Base-by-base conservation (phyloP, 2,888 invertebrate genomes). In the Erebia palarica region DNA sequence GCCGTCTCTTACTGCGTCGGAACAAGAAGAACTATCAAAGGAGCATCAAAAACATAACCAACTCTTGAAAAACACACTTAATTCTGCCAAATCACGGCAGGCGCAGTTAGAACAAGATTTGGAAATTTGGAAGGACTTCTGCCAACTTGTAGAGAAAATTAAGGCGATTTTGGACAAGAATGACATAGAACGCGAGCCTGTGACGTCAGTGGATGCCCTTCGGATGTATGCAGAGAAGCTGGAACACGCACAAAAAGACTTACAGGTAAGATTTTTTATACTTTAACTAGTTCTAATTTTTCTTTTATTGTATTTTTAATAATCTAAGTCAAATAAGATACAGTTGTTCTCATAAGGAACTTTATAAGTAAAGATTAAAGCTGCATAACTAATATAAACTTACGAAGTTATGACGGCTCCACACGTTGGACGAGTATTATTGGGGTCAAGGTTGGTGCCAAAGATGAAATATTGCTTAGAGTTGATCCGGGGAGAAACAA, bases 81-180 rank as follows among this genome's bases (percentile, higher is more conserved):
- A 97, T 82, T 96, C 96, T 3, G 98, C 98, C 0, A 97, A 97
- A 80, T 96, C 96, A 1, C 96, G 96, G 75, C 95, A 95, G 81
- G 96, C 96, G 0, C 95, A 96, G 73, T 86, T 98, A 73, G 97
- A 98, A 82, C 96, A 97, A 84, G 97, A 97, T 78, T 94, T 96
- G 13, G 96, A 96, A 79, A 96, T 96, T 68, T 98, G 98, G 97
- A 96, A 96, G 81, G 96, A 97, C 82, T 98, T 97, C 87, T 95
- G 95, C 73, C 95, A 96, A 80, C 94, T 96, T 27, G 93, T 97
- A 81, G 97, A 97, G 70, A 96, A 96, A 82, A 96, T 97, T 3
- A 95, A 95, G 81, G 95, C 96, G 8, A 95, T 96, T 21, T 93
- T 98, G 78, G 95, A 95, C 18, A 95, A 97, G 82, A 96, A 96